Evolutionary conservation across 2,888 invertebrate genomes (phyloP), one percentile per base, ranked within the genome.

Genomic region (Caradrina kadenii): DNA sequence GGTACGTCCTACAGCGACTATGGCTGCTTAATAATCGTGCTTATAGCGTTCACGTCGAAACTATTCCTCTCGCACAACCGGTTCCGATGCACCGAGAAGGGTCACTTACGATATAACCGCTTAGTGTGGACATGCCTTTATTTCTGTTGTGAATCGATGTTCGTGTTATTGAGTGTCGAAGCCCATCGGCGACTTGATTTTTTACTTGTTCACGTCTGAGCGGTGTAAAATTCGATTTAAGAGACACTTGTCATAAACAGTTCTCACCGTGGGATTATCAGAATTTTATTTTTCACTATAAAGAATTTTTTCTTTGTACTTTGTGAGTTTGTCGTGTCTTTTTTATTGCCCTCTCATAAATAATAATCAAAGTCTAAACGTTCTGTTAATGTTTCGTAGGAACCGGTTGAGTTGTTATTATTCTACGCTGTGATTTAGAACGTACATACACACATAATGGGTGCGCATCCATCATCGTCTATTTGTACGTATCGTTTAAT

Each of bases 41-140:
- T 76, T 87, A 87, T 86, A 89, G 80, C 79, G 76, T 89, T 90
- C 87, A 88, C 87, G 87, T 90, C 81, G 86, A 84, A 92, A 92
- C 91, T 92, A 92, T 93, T 92, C 85, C 90, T 89, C 90, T 88
- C 76, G 84, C 83, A 73, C 67, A 93, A 94, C 94, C 93, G 93
- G 94, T 94, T 94, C 80, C 79, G 88, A 87, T 87, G 86, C 88
- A 85, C 86, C 82, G 85, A 87, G 84, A 84, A 82, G 86, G 86
- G 87, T 86, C 88, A 85, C 88, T 88, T 88, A 80, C 85, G 83
- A 85, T 82, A 82, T 85, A 88, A 86, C 85, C 88, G 88, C 88
- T 91, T 90, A 89, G 86, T 85, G 81, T 81, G 86, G 88, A 90
- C 86, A 88, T 86, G 84, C 88, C 89, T 88, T 87, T 86, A 87